These are phyloP conservation scores for Ophion ventricosus DNA, from an alignment of 2,888 invertebrate genomes.

Conservation along the genomic window DNA sequence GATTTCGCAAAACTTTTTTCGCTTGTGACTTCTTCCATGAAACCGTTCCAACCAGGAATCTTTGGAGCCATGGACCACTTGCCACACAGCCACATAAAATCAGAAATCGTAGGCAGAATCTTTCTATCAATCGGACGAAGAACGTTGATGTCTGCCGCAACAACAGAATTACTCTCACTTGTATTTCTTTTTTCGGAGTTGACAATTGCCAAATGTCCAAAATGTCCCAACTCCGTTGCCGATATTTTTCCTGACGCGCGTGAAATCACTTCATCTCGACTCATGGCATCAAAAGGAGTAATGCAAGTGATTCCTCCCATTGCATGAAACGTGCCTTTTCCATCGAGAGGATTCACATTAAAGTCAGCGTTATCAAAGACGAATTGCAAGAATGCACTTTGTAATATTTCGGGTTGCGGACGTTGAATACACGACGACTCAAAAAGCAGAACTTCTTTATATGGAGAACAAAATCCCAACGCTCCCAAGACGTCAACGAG, in stretches of 20 bases:
- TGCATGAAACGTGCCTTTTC: slow-evolving; percentile 32
- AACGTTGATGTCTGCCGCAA: slow-evolving; percentile 19
- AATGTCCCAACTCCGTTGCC: slow-evolving; percentile 27
- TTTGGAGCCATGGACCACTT: slow-evolving; percentile 72
- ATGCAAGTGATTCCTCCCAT: slow-evolving; percentile 38
- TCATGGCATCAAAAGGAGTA: slow-evolving; percentile 26
- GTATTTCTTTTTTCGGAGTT: too few species aligned
- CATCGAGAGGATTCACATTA: slow-evolving; percentile 22
- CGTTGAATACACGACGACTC: slow-evolving; percentile 66
- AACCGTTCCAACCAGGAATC: slow-evolving; percentile 79
- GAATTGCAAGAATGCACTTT: slow-evolving; percentile 29
- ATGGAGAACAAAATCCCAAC: slow-evolving; percentile 72
- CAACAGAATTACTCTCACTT: too few species aligned
- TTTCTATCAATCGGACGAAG: slow-evolving; percentile 27
- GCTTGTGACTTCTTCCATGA: slow-evolving; percentile 74
- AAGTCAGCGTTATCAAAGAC: slow-evolving; percentile 42
- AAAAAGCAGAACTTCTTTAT: slow-evolving; percentile 71
- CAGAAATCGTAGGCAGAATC: slow-evolving; percentile 45
- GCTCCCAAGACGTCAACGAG: slow-evolving; percentile 69
- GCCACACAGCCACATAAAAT: slow-evolving; percentile 74
- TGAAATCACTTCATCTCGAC: neutral
- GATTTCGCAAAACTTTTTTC: slow-evolving; percentile 66
- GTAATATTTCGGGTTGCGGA: slow-evolving; percentile 30
- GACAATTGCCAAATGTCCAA: slow-evolving; percentile 12
- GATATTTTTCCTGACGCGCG: slow-evolving; percentile 18